Percentiles rank a stretch among this genome's conserved stretches.
Evolutionary conservation across 2,113 vertebrate genomes (phyloP).

Genomic region (Pitta sordida): DNA sequence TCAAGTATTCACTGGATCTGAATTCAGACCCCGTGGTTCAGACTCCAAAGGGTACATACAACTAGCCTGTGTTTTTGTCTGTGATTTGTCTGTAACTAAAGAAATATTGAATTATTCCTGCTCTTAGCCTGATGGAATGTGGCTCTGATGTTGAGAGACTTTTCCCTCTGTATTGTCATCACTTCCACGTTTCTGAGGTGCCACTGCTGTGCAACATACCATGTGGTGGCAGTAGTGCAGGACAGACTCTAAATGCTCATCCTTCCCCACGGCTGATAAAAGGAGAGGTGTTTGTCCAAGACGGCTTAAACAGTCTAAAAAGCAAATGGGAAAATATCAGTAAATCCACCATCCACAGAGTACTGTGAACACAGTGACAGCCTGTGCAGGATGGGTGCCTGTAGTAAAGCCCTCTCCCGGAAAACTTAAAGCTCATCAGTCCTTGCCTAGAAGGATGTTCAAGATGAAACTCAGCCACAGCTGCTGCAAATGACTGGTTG

Average conservation of each 20-base stretch:
- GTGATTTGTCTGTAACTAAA: background rate
- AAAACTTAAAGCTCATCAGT: background rate
- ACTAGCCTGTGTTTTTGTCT: background rate
- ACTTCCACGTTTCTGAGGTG: background rate
- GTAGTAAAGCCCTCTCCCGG: background rate
- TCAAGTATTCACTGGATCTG: background rate
- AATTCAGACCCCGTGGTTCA: background rate
- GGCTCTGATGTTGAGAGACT: background rate
- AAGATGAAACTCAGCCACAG: background rate
- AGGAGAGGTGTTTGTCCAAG: constrained; percentile 77
- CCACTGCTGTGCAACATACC: constrained; percentile 64
- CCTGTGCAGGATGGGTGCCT: background rate
- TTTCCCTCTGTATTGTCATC: background rate
- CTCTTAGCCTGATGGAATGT: background rate
- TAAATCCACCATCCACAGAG: background rate
- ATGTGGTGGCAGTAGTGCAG: constrained; percentile 83
- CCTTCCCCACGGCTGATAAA: constrained; percentile 83
- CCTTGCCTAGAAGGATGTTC: background rate
- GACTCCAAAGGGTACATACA: background rate
- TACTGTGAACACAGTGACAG: background rate
- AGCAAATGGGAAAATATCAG: background rate
- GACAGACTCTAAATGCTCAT: constrained; percentile 78
- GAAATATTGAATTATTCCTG: background rate
- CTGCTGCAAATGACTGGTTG: background rate
- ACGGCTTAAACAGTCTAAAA: constrained; percentile 84